Percentiles rank a stretch among this genome's conserved stretches.
Conservation (phyloP, 2,797 vertebrate species). For the Balearica regulorum region DNA sequence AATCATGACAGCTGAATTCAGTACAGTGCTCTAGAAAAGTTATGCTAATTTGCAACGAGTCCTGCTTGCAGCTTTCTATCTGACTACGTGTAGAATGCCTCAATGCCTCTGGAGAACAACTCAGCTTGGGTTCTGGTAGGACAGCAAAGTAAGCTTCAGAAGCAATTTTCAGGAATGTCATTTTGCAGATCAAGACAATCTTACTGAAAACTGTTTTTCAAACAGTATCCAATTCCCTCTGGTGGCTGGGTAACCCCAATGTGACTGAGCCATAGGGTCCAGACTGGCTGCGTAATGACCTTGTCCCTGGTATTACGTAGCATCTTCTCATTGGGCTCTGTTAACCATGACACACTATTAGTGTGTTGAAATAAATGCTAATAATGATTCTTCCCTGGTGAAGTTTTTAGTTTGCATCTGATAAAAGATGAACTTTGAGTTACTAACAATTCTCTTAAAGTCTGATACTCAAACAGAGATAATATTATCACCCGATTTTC, state of each 20-base stretch:
- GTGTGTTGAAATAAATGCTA: not conserved
- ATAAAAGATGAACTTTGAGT: not conserved
- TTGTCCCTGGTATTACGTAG: not conserved
- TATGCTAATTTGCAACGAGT: not conserved
- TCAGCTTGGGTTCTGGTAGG: not conserved
- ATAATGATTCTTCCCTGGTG: not conserved
- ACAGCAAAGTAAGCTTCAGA: not conserved
- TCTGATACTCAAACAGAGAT: not conserved
- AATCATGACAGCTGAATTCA: conserved; percentile 28
- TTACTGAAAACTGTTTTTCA: not conserved
- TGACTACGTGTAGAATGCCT: not conserved
- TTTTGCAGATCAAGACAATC: not conserved
- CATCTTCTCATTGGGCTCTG: not conserved
- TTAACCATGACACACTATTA: not conserved
- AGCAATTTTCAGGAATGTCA: not conserved
- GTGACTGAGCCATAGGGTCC: not conserved
- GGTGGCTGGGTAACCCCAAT: not conserved
- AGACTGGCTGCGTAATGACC: not conserved
- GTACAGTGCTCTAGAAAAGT: not conserved
- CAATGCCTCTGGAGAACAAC: not conserved
- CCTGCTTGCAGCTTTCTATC: not conserved
- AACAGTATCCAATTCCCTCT: not conserved
- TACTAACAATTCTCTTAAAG: not conserved
- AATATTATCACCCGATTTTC: not conserved
- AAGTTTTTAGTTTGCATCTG: not conserved